These are phyloP conservation scores for Cervus canadensis DNA, from an alignment of 2,113 vertebrate genomes.

Conservation along the genomic window DNA sequence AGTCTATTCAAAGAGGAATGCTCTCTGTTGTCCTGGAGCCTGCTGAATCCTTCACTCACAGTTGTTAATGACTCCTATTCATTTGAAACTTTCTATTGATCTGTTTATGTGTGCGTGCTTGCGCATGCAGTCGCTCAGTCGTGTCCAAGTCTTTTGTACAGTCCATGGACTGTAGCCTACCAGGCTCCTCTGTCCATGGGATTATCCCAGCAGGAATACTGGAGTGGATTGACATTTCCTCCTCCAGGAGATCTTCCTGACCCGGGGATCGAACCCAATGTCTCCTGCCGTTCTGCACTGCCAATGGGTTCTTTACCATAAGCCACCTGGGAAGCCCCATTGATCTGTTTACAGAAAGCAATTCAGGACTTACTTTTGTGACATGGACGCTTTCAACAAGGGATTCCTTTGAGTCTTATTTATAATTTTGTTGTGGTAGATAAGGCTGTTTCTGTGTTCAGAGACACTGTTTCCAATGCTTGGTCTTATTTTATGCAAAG, in stretches of 20 bases:
- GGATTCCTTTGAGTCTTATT: conserved; percentile 32
- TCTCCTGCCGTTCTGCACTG: neutral
- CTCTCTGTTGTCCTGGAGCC: neutral
- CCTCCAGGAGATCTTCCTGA: neutral
- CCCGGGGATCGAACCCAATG: neutral
- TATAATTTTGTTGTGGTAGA: conserved; percentile 31
- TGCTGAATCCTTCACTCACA: neutral
- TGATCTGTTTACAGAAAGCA: conserved; percentile 64
- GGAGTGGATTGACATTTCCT: neutral
- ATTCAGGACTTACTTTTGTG: conserved; percentile 51
- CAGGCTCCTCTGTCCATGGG: neutral
- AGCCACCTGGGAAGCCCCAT: neutral
- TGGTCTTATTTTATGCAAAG: neutral
- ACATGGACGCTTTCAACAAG: neutral
- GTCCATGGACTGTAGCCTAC: neutral
- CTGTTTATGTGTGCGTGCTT: conserved; percentile 30
- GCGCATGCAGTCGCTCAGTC: fast-evolving
- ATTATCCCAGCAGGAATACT: neutral
- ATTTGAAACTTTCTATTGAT: conserved; percentile 62
- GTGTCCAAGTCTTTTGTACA: neutral
- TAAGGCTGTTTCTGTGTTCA: neutral
- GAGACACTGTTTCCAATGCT: neutral
- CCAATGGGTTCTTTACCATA: neutral
- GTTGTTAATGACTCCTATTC: conserved; percentile 35
- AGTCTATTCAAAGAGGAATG: neutral